Conservation (phyloP, 2,113 vertebrate species). For the Xyrauchen texanus region DNA sequence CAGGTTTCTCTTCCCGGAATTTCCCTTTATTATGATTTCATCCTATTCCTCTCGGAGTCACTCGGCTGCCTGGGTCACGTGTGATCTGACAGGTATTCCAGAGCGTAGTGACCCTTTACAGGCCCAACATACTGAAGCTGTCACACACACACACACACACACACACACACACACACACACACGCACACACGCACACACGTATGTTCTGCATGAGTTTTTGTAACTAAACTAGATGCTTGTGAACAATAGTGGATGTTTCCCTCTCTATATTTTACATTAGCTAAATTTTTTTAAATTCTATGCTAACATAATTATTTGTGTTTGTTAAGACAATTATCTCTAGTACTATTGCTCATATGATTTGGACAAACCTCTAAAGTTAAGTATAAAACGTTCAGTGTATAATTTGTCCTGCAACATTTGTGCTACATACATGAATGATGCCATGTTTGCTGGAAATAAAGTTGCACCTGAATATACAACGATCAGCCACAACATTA, state of each 20-base stretch:
- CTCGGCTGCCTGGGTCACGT: slow-evolving; percentile 66
- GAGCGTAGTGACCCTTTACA: slow-evolving; percentile 49
- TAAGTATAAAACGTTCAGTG: too few relatives aligned
- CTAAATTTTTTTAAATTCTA: too few relatives aligned
- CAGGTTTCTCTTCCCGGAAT: not conserved
- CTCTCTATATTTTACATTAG: slow-evolving; percentile 54
- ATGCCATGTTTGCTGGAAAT: too few relatives aligned
- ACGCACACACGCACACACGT: slow-evolving; percentile 32
- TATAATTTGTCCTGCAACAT: too few relatives aligned
- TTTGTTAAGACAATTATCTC: too few relatives aligned
- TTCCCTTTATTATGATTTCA: slow-evolving; percentile 57
- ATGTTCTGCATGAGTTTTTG: slow-evolving; percentile 71
- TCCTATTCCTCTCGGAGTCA: slow-evolving; percentile 43
- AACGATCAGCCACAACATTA: too few relatives aligned
- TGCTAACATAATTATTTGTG: too few relatives aligned
- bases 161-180: slow-evolving; percentile 35
- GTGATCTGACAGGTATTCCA: slow-evolving; percentile 82
- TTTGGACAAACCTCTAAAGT: too few relatives aligned
- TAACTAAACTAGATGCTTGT: slow-evolving; percentile 89
- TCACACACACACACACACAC: slow-evolving; percentile 38
- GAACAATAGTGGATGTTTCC: slow-evolving; percentile 82
- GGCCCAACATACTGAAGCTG: not conserved
- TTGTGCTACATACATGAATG: too few relatives aligned
- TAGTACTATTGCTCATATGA: too few relatives aligned
- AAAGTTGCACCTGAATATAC: too few relatives aligned